Base-by-base conservation (phyloP, 2,113 vertebrate genomes). In the Osmerus eperlanus region DNA sequence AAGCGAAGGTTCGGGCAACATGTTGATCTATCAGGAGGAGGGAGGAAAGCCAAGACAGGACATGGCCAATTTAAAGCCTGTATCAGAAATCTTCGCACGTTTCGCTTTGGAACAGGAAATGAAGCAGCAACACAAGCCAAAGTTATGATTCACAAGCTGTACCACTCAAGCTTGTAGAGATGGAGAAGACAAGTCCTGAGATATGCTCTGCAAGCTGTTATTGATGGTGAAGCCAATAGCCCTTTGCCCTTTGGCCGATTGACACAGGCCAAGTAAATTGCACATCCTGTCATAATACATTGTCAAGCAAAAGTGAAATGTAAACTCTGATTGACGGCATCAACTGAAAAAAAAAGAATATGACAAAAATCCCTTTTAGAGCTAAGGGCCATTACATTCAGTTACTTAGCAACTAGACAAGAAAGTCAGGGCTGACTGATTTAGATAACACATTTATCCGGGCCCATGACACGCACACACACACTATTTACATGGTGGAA, bases 341-440 rank as follows among this genome's bases (percentile, higher is more conserved):
- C 5, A 56, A 56, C n/a, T 56, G 54, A 56, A 61, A 25, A 25
- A 25, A 25, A 62, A 16, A 62, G 19, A 25, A 62, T 25, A 62
- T 25, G 3, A 21, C 13, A 4, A 14, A 29, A 62, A 29, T 62
- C 23, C 14, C 0, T 62, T 62, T 16, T 0, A 4, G 21, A 62
- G 41, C 41, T 4, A 25, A 25, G 13, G 59, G 13, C 23, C 12
- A 61, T 62, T 62, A 14, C 12, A 77, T 51, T 73, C 41, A 63
- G 71, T 86, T 86, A 72, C 79, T 79, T 83, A 78, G 81, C 81
- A 88, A 82, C 76, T 66, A 62, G 55, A 64, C 69, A 62, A 29
- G 71, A 60, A 55, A 64, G 51, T 32, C 28, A 21, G 19, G 68
- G 53, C 19, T 62, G 63, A 55, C 16, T 15, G 53, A 54, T 54